Evolutionary conservation across 2,888 invertebrate species (phyloP).

Genomic region (Clitarchus hookeri): DNA sequence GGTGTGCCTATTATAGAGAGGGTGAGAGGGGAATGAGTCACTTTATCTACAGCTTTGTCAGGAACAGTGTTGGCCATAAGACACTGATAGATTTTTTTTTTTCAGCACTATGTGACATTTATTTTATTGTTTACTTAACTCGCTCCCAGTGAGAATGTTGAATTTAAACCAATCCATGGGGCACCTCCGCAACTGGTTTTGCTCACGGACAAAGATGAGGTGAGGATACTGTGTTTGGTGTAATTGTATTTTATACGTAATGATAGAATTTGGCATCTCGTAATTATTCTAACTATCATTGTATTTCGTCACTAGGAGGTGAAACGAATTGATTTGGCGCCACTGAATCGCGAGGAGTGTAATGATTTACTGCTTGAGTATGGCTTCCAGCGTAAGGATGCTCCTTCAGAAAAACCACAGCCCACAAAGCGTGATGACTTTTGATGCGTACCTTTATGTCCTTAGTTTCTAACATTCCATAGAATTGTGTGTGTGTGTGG

Average conservation of each 20-base stretch:
- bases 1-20: no score
- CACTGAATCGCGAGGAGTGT: conserved; percentile 65
- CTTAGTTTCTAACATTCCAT: conserved; percentile 5
- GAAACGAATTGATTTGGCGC: conserved; percentile 64
- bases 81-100: not conserved
- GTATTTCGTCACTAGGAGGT: conserved; percentile 55
- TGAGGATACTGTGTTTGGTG: conserved; percentile 41
- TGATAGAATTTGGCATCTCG: conserved; percentile 27
- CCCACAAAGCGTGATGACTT: conserved; percentile 34
- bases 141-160: conserved; percentile 55
- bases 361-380: conserved; percentile 65
- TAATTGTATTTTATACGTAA: no score
- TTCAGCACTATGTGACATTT: not conserved
- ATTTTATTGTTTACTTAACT: not conserved
- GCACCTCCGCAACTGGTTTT: conserved; percentile 68
- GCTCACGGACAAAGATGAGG: conserved; percentile 59
- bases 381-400: conserved; percentile 60
- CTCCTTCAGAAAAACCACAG: conserved; percentile 18
- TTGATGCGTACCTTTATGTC: conserved; percentile 28
- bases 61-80: no score
- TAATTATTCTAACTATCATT: not conserved
- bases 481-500: not conserved
- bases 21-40: no score
- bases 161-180: conserved; percentile 69
- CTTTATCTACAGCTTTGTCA: no score